Conservation (phyloP, 2,888 invertebrate genomes). For the Leptinotarsa tumamoca region DNA sequence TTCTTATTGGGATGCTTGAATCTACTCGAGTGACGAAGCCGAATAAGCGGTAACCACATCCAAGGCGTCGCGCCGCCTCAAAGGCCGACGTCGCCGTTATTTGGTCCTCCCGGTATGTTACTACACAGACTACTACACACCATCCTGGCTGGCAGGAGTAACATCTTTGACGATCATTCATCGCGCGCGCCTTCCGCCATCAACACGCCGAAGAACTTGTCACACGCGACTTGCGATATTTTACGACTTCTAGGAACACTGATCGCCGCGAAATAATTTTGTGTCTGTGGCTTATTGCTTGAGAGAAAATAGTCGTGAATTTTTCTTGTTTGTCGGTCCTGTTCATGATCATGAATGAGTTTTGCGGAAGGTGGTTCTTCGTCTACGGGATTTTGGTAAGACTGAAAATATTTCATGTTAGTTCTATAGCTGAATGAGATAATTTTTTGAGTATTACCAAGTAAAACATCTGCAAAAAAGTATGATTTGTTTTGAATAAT, state of each 20-base stretch:
- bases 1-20: too few relatives aligned
- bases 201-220: slow-evolving; percentile 28
- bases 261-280: slow-evolving; percentile 7
- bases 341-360: slow-evolving; percentile 32
- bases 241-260: slow-evolving; percentile 15
- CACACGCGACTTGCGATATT: slow-evolving; percentile 26
- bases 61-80: slow-evolving; percentile 5
- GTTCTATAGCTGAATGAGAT: background rate
- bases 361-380: slow-evolving; percentile 30
- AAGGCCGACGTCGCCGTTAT: slow-evolving; percentile 1
- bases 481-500: too few relatives aligned
- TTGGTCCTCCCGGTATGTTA: slow-evolving; percentile 39
- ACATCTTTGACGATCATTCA: slow-evolving; percentile 54
- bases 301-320: slow-evolving; percentile 4
- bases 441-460: background rate
- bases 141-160: slow-evolving; percentile 32
- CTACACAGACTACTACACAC: slow-evolving; percentile 35
- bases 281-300: slow-evolving; percentile 14
- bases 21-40: background rate
- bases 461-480: too few relatives aligned
- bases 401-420: background rate
- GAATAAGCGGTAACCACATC: background rate
- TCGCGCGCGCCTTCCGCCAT: slow-evolving; percentile 53
- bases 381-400: slow-evolving; percentile 41
- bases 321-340: slow-evolving; percentile 8